Percentiles rank a stretch among this genome's conserved stretches.
Conservation (phyloP, 2,797 vertebrate species). For the Mastacembelus armatus region DNA sequence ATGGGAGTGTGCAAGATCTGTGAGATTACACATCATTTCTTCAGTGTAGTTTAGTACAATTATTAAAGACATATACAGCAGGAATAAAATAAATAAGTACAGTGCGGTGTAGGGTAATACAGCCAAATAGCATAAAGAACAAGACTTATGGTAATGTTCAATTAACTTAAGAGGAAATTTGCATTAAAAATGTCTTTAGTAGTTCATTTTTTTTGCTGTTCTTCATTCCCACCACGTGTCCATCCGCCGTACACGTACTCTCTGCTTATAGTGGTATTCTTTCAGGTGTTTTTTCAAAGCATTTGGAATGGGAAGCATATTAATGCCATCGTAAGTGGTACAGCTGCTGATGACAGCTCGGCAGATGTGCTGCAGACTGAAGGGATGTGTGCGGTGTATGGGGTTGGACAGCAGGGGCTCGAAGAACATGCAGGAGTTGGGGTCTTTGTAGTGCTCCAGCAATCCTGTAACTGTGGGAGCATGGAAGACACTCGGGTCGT, state of each 20-base stretch:
- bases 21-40: constrained; percentile 65
- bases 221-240: constrained; percentile 86
- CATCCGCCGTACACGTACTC: constrained; percentile 85
- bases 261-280: constrained; percentile 91
- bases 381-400: constrained; percentile 85
- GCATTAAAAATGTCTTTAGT: constrained; percentile 43
- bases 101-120: constrained; percentile 58
- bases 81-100: constrained; percentile 76
- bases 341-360: constrained; percentile 84
- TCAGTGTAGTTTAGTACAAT: constrained; percentile 66
- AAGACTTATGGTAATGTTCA: constrained; percentile 28
- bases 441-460: constrained; percentile 90
- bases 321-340: constrained; percentile 88
- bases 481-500: constrained; percentile 89
- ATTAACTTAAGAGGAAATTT: constrained; percentile 22
- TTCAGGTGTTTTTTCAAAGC: constrained; percentile 89
- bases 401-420: constrained; percentile 88
- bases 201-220: constrained; percentile 14
- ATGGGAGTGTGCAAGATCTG: constrained; percentile 64
- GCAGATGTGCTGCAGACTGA: constrained; percentile 88
- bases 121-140: constrained; percentile 40
- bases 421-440: constrained; percentile 91
- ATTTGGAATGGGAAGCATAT: constrained; percentile 85
- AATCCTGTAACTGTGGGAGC: constrained; percentile 86
- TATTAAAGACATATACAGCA: constrained; percentile 67